phyloP scores from a whole-genome alignment of 2,888 invertebrate species.

The Zonitis immaculata region DNA sequence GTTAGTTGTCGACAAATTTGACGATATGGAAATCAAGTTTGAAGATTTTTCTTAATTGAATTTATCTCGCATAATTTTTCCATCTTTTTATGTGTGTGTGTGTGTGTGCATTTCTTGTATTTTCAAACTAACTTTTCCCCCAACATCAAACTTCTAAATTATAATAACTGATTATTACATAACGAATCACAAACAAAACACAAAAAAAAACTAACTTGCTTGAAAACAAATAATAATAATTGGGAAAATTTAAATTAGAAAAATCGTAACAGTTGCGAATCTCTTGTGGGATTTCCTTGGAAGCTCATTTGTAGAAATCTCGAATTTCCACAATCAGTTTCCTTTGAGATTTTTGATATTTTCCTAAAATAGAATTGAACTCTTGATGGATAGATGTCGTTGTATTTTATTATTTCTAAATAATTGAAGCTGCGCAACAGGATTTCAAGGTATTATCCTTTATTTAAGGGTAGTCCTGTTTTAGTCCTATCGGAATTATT shows the following conservation, averaged over 20 bases:
- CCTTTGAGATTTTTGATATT: too few species aligned
- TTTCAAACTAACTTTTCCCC: slow-evolving; percentile 15
- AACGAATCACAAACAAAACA: too few species aligned
- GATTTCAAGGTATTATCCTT: slow-evolving; percentile 34
- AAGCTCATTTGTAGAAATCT: too few species aligned
- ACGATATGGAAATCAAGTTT: slow-evolving; percentile 25
- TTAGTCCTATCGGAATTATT: slow-evolving; percentile 39
- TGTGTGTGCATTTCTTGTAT: slow-evolving; percentile 14
- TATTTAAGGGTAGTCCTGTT: slow-evolving; percentile 36
- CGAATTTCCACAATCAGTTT: too few species aligned
- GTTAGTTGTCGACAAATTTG: slow-evolving; percentile 4
- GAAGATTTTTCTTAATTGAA: slow-evolving; percentile 29
- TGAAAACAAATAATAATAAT: too few species aligned
- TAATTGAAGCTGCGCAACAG: slow-evolving; percentile 39
- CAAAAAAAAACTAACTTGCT: too few species aligned
- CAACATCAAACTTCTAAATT: too few species aligned
- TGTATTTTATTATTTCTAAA: not conserved
- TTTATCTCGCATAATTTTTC: slow-evolving; percentile 22
- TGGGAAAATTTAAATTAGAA: too few species aligned
- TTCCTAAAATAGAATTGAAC: not conserved
- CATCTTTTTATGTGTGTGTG: not conserved
- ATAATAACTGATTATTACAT: too few species aligned
- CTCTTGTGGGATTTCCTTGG: too few species aligned
- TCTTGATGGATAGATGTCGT: not conserved
- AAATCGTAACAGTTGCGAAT: too few species aligned